Evolutionary conservation across 2,797 vertebrate species (phyloP).

Genomic region (Champsocephalus esox): DNA sequence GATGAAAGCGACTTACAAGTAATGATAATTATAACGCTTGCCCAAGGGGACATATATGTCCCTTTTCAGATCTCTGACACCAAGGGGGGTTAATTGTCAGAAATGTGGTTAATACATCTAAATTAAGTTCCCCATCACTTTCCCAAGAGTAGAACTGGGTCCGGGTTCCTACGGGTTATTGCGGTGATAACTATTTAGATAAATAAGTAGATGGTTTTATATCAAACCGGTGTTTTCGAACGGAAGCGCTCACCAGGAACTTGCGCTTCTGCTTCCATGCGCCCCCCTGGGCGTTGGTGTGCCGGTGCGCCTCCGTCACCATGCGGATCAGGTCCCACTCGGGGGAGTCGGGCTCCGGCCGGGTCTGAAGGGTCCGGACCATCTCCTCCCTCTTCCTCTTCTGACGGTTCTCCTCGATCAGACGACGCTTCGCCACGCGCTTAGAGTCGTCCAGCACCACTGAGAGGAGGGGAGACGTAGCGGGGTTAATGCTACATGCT

Average conservation of each 20-base stretch:
- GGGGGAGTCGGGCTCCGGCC: constrained; percentile 90
- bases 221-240: too few relatives aligned
- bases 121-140: too few relatives aligned
- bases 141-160: too few relatives aligned
- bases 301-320: constrained; percentile 94
- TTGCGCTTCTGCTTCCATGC: constrained; percentile 99
- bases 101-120: too few relatives aligned
- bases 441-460: constrained; percentile 97
- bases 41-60: too few relatives aligned
- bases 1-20: too few relatives aligned
- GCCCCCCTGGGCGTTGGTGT: constrained; percentile 97
- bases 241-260: constrained; percentile 90
- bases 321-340: constrained; percentile 97
- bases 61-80: too few relatives aligned
- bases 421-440: constrained; percentile 95
- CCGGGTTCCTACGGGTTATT: too few relatives aligned
- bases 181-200: too few relatives aligned
- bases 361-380: constrained; percentile 91
- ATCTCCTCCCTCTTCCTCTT: constrained; percentile 94
- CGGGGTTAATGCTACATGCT: not conserved
- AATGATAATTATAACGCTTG: too few relatives aligned
- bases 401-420: constrained; percentile 98
- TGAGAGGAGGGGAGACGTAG: constrained; percentile 42
- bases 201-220: too few relatives aligned
- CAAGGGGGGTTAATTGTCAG: too few relatives aligned